A percentile compares a stretch with the other conserved stretches of the same genome.
phyloP scores from a whole-genome alignment of 2,888 invertebrate species.

The Rotaria socialis region DNA sequence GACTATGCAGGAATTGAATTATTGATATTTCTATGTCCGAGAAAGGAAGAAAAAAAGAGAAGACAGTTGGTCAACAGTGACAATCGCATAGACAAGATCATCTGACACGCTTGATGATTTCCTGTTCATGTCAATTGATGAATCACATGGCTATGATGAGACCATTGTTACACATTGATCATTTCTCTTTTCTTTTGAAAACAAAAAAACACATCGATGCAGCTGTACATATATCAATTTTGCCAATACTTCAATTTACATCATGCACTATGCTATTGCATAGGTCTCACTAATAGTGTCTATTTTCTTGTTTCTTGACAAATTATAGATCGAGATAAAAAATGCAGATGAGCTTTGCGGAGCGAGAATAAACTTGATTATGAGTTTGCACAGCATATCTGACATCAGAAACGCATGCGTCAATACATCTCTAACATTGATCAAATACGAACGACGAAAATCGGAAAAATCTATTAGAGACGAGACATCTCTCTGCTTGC shows the following conservation, averaged over 20 bases:
- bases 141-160: background rate
- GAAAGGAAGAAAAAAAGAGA: background rate
- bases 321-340: background rate
- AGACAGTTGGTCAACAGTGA: background rate
- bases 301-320: background rate
- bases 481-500: background rate
- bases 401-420: background rate
- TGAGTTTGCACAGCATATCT: background rate
- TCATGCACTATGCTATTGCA: background rate
- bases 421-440: background rate
- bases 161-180: background rate
- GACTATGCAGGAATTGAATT: background rate
- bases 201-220: too few relatives aligned
- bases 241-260: background rate
- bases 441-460: slow-evolving; percentile 26
- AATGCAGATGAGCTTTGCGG: background rate
- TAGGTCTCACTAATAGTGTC: background rate
- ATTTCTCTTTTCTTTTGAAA: background rate
- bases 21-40: background rate
- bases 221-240: background rate
- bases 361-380: slow-evolving; percentile 1
- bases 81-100: background rate
- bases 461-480: slow-evolving; percentile 4
- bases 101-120: slow-evolving; percentile 26
- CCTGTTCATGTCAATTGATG: background rate